Evolutionary conservation across 2,113 vertebrate genomes (phyloP).

Genomic region (Bagarius yarrelli): DNA sequence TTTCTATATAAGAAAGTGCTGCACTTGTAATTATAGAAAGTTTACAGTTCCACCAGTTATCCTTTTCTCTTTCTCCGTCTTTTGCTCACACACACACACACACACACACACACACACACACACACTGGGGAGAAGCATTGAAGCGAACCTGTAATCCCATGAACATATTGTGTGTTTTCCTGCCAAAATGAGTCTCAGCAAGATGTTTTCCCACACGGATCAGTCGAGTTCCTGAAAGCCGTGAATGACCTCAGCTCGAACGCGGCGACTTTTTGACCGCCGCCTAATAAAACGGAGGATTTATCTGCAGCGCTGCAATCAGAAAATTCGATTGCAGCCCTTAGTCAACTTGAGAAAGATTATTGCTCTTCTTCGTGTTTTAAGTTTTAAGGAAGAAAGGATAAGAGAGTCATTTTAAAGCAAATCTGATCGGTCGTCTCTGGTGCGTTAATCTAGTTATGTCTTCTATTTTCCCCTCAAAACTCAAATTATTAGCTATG

Average conservation of each 20-base stretch:
- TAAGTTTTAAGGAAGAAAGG: no score
- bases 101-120: conserved; percentile 12
- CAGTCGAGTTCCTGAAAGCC: conserved; percentile 35
- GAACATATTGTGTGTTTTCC: conserved; percentile 54
- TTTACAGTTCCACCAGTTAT: conserved; percentile 12
- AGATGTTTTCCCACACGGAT: conserved; percentile 48
- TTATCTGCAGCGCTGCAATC: background rate
- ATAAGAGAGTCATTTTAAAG: no score
- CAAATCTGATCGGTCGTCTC: no score
- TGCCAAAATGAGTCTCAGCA: conserved; percentile 50
- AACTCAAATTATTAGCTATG: no score
- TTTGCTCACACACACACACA: background rate
- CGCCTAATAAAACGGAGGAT: background rate
- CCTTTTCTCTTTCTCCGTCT: conserved; percentile 1
- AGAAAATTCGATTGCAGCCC: background rate
- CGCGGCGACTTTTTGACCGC: background rate
- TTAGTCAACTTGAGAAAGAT: background rate
- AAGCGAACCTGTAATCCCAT: conserved; percentile 43
- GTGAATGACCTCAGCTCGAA: conserved; percentile 37
- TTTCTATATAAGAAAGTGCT: background rate
- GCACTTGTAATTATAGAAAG: conserved; percentile 15
- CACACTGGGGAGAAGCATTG: conserved; percentile 16
- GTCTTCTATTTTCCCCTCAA: no score
- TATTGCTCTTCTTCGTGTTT: no score
- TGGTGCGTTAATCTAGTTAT: no score